A percentile compares a stretch with the other conserved stretches of the same genome.
Evolutionary conservation across 2,888 invertebrate genomes (phyloP).

Genomic region (Drosophila mulleri): DNA sequence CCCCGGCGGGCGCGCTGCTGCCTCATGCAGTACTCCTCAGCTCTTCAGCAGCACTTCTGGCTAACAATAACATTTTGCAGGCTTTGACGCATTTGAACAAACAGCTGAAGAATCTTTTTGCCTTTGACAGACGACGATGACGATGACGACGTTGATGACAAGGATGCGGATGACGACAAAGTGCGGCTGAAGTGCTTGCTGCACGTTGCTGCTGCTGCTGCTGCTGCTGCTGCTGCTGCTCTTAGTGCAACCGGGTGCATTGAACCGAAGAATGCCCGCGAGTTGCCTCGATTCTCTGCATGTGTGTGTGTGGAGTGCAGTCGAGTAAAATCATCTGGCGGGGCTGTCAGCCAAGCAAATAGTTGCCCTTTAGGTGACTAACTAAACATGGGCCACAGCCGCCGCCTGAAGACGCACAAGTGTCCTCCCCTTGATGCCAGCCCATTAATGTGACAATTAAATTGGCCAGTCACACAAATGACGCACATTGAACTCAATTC

Average conservation of each 20-base stretch:
- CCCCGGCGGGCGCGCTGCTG: background rate
- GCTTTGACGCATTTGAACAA: constrained; percentile 42
- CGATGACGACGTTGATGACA: constrained; percentile 39
- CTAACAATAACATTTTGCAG: constrained; percentile 34
- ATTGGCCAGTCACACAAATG: constrained; percentile 41
- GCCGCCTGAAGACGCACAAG: background rate
- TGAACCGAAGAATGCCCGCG: constrained; percentile 44
- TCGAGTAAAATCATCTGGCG: constrained; percentile 44
- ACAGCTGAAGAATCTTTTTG: constrained; percentile 47
- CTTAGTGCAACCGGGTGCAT: constrained; percentile 58
- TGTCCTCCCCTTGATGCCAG: constrained; percentile 21
- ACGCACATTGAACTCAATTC: constrained; percentile 6
- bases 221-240: constrained; percentile 17
- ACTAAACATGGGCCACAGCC: constrained; percentile 29
- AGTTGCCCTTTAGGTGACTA: constrained; percentile 63
- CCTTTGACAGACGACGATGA: constrained; percentile 56
- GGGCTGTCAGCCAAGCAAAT: constrained; percentile 39
- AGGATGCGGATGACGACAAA: constrained; percentile 61
- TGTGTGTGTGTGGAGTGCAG: constrained; percentile 17
- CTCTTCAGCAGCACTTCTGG: background rate
- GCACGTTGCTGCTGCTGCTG: constrained; percentile 16
- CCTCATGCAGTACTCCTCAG: background rate
- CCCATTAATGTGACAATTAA: constrained; percentile 68
- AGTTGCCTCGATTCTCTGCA: constrained; percentile 6
- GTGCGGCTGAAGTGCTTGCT: constrained; percentile 55